Conservation (phyloP, 2,113 vertebrate genomes). For the Donacobius atricapilla region DNA sequence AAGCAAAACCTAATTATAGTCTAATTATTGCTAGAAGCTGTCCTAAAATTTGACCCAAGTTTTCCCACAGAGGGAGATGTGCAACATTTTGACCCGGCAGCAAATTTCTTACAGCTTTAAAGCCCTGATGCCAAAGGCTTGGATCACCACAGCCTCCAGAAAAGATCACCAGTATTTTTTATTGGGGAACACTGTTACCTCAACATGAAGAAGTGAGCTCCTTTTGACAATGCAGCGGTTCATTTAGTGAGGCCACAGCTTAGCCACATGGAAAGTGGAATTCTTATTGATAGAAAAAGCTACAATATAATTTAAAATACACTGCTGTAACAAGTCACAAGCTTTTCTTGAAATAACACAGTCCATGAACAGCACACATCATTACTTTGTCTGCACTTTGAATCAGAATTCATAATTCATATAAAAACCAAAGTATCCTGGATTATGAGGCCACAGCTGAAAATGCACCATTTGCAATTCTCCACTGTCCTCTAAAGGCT, state of each 20-base stretch:
- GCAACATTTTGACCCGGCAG: not conserved
- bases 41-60: not conserved
- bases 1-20: not conserved
- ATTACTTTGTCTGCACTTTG: not conserved
- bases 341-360: not conserved
- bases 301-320: not conserved
- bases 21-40: not conserved
- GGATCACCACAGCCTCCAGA: not conserved
- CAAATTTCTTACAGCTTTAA: not conserved
- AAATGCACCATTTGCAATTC: conserved; percentile 37
- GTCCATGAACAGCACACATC: not conserved
- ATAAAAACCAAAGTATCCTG: rapidly evolving
- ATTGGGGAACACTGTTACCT: not conserved
- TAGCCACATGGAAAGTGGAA: not conserved
- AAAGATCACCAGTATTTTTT: not conserved
- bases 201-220: not conserved
- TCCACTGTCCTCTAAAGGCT: conserved; percentile 58
- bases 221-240: not conserved
- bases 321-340: not conserved
- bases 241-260: not conserved
- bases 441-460: not conserved
- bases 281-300: not conserved
- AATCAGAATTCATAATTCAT: not conserved
- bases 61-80: not conserved
- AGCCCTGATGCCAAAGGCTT: rapidly evolving